Percentiles rank a stretch among this genome's conserved stretches.
Evolutionary conservation across 53 echinoderm and acorn worm genomes (phyloP).

Genomic region (Actinopyga echinites): DNA sequence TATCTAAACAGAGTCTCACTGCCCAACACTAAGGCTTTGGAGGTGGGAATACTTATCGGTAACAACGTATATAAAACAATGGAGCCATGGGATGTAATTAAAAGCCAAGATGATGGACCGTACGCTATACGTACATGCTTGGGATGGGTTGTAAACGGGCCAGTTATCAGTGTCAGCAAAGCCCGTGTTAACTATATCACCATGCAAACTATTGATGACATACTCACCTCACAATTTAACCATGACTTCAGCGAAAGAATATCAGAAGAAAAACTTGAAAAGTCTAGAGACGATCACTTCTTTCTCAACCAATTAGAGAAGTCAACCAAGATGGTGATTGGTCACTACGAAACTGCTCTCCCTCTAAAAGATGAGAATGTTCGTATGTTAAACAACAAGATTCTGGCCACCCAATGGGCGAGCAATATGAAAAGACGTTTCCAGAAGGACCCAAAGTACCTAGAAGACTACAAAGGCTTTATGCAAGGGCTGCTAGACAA

Average conservation of each 20-base stretch:
- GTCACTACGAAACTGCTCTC: constrained; percentile 67
- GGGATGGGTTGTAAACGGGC: constrained; percentile 31
- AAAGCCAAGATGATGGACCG: constrained; percentile 53
- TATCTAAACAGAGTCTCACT: constrained; percentile 3
- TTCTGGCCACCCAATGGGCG: constrained; percentile 23
- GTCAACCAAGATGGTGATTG: constrained; percentile 39
- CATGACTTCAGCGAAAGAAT: constrained; percentile 55
- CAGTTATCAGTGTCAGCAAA: background rate
- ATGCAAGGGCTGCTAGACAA: constrained; percentile 34
- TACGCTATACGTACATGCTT: constrained; percentile 33
- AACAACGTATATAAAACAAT: constrained; percentile 46
- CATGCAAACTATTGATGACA: background rate
- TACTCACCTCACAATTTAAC: constrained; percentile 29
- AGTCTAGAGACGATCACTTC: constrained; percentile 45
- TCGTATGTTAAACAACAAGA: constrained; percentile 48
- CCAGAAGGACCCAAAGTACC: constrained; percentile 18
- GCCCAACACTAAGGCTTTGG: background rate
- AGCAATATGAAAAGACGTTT: constrained; percentile 45
- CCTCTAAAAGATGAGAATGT: constrained; percentile 33
- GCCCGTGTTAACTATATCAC: background rate
- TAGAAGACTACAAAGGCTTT: constrained; percentile 55
- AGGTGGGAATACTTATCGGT: constrained; percentile 34
- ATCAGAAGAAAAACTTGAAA: constrained; percentile 54
- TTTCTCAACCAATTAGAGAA: constrained; percentile 20
- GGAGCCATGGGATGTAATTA: constrained; percentile 63